Evolutionary conservation across 1,140 invertebrate genomes (phyloP).

Genomic region (Hycleus cichorii): DNA sequence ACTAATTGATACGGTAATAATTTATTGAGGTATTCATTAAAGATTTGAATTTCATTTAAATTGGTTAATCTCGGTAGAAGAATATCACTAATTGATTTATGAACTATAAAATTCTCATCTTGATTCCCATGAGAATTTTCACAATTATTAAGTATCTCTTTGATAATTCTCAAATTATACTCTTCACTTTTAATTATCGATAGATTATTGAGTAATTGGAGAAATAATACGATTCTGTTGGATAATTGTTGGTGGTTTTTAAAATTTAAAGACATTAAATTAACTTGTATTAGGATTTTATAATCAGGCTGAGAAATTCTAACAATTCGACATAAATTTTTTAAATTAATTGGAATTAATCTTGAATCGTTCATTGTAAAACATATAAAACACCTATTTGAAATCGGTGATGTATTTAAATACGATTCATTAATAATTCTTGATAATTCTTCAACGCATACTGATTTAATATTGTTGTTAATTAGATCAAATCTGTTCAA

Average conservation of each 20-base stretch:
- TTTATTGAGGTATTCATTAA: slow-evolving; percentile 48
- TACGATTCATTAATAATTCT: too few relatives aligned
- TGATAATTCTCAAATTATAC: slow-evolving; percentile 17
- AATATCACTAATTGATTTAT: slow-evolving; percentile 67
- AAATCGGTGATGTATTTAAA: too few relatives aligned
- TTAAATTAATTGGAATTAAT: slow-evolving; percentile 80
- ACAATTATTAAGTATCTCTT: slow-evolving; percentile 3
- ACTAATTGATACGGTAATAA: too few relatives aligned
- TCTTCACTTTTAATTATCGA: slow-evolving; percentile 72
- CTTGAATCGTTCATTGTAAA: slow-evolving; percentile 65
- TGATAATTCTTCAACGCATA: too few relatives aligned
- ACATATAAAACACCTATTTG: slow-evolving; percentile 48
- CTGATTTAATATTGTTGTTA: too few relatives aligned
- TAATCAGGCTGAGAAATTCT: slow-evolving; percentile 92
- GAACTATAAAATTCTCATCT: slow-evolving; percentile 8
- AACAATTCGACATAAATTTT: slow-evolving; percentile 81
- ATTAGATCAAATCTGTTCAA: slow-evolving; percentile 54
- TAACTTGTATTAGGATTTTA: slow-evolving; percentile 80
- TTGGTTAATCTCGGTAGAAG: slow-evolving; percentile 85
- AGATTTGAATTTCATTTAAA: slow-evolving; percentile 71
- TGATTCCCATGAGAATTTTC: slow-evolving; percentile 38
- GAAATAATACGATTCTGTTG: slow-evolving; percentile 63
- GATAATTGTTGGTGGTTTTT: slow-evolving; percentile 66
- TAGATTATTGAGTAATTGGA: slow-evolving; percentile 5
- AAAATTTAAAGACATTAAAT: slow-evolving; percentile 80